Conservation (phyloP, 2,888 invertebrate genomes). For the Catocala nupta region DNA sequence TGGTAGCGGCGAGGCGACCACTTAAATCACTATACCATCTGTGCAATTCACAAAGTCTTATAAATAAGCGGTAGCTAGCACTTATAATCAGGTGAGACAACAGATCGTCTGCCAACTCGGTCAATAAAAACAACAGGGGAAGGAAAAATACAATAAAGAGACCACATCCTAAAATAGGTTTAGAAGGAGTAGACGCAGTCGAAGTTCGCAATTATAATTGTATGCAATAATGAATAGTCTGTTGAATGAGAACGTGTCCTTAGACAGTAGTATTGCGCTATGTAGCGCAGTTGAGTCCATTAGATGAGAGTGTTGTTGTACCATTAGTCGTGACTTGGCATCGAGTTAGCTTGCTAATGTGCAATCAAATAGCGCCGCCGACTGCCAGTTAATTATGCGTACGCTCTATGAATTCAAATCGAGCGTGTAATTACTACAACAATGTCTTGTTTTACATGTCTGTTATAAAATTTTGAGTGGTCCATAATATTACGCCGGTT, state of each 20-base stretch:
- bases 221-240: neutral
- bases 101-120: no score
- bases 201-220: no score
- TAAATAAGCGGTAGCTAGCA: no score
- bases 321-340: constrained; percentile 83
- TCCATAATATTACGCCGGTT: no score
- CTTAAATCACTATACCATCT: no score
- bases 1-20: no score
- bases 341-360: constrained; percentile 79
- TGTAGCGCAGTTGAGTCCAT: constrained; percentile 49
- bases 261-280: constrained; percentile 41
- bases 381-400: constrained; percentile 79
- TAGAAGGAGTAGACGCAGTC: no score
- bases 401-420: constrained; percentile 79
- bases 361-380: constrained; percentile 78
- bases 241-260: constrained; percentile 10
- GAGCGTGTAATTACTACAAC: constrained; percentile 68
- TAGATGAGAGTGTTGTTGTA: constrained; percentile 65
- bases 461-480: constrained; percentile 27
- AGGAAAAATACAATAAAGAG: no score
- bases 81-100: no score
- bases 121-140: no score
- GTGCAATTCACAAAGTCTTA: no score
- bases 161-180: no score
- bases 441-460: constrained; percentile 53